Evolutionary conservation across 1,140 invertebrate species (phyloP), one percentile per base, ranked within the genome.

Genomic region (Ceratosolen solmsi): DNA sequence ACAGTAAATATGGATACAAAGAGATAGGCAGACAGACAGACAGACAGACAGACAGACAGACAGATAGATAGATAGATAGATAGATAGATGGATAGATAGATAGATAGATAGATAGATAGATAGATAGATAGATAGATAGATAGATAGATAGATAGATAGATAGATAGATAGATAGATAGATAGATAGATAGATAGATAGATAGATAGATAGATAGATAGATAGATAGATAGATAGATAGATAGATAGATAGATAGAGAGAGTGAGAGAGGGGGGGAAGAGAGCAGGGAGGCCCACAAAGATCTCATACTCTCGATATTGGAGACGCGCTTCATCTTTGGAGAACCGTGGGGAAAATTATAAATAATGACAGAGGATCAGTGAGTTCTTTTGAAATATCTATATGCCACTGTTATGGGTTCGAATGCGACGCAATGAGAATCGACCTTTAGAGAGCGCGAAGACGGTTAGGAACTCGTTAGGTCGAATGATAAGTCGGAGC

Each of bases 401-500:
- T 33, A 60, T 25, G 72, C 49, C 51, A 75, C 54, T 56, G 68
- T 80, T 73, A 72, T 49, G 38, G 76, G 41, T 38, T 27, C 60
- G 1, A 38, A 46, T 51, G 60, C 46, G 58, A 46, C 56, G 36
- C 30, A 68, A 56, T 17, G 58, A 74, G 58, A 46, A 65, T 82
- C 63, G 36, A 56, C 54, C 25, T 63, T 38, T 36, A 36, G 30
- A 82, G 74, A 89, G 88, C 85, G 86, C 87, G 87, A 89, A 86
- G 87, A 86, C 85, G 89, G 87, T 87, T 87, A 88, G 86, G 86
- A 84, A 88, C 88, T 91, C 89, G 89, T 91, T 91, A 90, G 87
- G 73, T 84, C 83, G 87, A 88, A 90, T 90, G 89, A 91, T 91
- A 91, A 90, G 89, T 91, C 88, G 89, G 88, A 89, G 87, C 87